Percentiles rank a stretch among this genome's conserved stretches.
These are phyloP conservation scores for Trichogramma evanescens DNA, from an alignment of 2,888 invertebrate genomes.

Conservation along the genomic window DNA sequence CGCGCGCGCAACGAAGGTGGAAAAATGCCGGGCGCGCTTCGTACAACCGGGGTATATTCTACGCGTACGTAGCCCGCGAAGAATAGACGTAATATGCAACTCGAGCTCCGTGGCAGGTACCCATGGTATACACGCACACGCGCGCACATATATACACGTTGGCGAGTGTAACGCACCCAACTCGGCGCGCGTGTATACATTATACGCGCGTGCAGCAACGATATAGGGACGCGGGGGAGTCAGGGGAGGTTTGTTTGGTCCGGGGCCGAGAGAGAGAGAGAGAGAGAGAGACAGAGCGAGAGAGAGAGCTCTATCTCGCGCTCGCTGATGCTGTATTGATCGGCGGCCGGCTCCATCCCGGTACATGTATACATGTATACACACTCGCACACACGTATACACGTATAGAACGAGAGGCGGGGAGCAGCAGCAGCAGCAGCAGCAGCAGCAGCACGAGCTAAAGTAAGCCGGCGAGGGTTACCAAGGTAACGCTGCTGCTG, in stretches of 20 bases:
- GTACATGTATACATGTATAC: too few species aligned
- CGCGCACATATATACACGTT: too few species aligned
- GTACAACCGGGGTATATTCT: too few species aligned
- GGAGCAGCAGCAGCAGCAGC: conserved; percentile 18
- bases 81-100: too few species aligned
- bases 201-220: not conserved
- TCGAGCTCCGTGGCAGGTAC: too few species aligned
- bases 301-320: conserved; percentile 15
- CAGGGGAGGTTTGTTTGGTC: conserved; percentile 40
- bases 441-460: conserved; percentile 32
- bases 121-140: too few species aligned
- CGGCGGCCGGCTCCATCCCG: conserved; percentile 11
- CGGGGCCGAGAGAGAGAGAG: conserved; percentile 30
- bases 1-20: too few species aligned
- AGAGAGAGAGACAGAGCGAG: too few species aligned
- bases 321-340: conserved; percentile 47
- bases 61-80: too few species aligned
- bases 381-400: conserved; percentile 16
- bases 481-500: conserved; percentile 24
- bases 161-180: not conserved
- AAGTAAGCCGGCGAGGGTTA: conserved; percentile 34
- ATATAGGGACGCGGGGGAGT: conserved; percentile 2
- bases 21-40: too few species aligned
- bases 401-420: too few species aligned
- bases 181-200: not conserved